phyloP scores from a whole-genome alignment of 2,797 vertebrate species.

The Poecile montanus region DNA sequence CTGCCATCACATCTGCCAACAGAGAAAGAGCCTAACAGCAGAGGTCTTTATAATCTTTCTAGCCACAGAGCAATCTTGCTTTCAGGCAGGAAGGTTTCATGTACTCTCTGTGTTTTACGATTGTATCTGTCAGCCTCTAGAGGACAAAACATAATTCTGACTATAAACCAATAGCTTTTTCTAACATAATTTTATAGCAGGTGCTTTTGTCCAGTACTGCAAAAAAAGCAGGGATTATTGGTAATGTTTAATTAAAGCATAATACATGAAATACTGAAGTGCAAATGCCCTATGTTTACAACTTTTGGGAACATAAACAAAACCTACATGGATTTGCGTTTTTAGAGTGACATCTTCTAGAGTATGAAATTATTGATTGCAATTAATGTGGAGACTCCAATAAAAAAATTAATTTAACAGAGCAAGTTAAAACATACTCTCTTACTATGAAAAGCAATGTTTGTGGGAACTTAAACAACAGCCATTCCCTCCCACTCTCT shows the following conservation, averaged over 20 bases:
- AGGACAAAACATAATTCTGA: neutral
- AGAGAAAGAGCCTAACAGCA: neutral
- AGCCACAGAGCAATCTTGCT: neutral
- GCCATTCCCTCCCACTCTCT: neutral
- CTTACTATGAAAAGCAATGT: neutral
- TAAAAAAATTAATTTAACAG: neutral
- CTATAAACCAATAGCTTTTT: neutral
- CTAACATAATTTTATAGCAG: neutral
- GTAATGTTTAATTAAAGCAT: neutral
- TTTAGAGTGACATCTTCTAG: neutral
- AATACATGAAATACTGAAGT: neutral
- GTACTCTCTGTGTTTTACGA: neutral
- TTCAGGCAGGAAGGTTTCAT: neutral
- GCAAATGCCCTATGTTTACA: neutral
- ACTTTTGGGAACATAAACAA: neutral
- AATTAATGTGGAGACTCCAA: neutral
- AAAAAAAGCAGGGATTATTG: neutral
- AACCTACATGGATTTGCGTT: rapidly evolving
- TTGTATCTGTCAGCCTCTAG: neutral
- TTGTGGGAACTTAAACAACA: neutral
- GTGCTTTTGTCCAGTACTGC: neutral
- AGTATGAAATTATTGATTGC: neutral
- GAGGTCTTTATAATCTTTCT: neutral
- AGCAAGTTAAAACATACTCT: neutral
- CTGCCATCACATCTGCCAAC: neutral